A percentile compares a stretch with the other conserved stretches of the same genome.
These are phyloP conservation scores for Cantharis lateralis DNA, from an alignment of 2,888 invertebrate species.

Conservation along the genomic window DNA sequence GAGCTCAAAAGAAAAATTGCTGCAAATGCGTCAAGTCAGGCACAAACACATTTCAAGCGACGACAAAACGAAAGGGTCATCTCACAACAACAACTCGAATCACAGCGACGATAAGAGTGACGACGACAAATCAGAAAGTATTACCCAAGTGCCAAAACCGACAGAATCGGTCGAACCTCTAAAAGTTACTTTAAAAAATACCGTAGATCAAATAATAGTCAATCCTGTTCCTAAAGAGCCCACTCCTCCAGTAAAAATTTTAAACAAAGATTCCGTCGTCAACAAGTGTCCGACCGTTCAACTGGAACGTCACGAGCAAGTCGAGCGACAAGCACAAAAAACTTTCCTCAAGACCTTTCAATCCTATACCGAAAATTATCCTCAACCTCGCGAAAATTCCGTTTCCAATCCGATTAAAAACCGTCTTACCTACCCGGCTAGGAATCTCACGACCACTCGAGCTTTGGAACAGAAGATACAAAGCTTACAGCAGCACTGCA, in stretches of 20 bases:
- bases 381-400: constrained; percentile 21
- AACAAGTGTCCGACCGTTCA: constrained; percentile 40
- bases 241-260: constrained; percentile 28
- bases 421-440: constrained; percentile 19
- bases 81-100: background rate
- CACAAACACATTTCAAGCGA: constrained; percentile 49
- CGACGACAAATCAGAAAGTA: background rate
- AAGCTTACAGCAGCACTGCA: constrained; percentile 46
- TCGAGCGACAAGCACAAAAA: constrained; percentile 45
- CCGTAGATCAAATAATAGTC: background rate
- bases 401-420: constrained; percentile 2
- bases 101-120: background rate
- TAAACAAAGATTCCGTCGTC: constrained; percentile 35
- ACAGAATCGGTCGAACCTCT: background rate
- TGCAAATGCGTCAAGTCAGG: constrained; percentile 55
- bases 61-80: constrained; percentile 40
- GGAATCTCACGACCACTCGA: constrained; percentile 11
- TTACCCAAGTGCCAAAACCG: background rate
- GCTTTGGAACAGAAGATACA: constrained; percentile 45
- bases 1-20: constrained; percentile 51
- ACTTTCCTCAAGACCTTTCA: constrained; percentile 50
- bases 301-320: constrained; percentile 42
- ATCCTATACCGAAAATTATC: constrained; percentile 42
- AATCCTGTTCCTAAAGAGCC: background rate
- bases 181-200: background rate